A percentile compares a stretch with the other conserved stretches of the same genome.
These are phyloP conservation scores for Leptopilina myrica DNA, from an alignment of 2,888 invertebrate genomes.

Conservation along the genomic window DNA sequence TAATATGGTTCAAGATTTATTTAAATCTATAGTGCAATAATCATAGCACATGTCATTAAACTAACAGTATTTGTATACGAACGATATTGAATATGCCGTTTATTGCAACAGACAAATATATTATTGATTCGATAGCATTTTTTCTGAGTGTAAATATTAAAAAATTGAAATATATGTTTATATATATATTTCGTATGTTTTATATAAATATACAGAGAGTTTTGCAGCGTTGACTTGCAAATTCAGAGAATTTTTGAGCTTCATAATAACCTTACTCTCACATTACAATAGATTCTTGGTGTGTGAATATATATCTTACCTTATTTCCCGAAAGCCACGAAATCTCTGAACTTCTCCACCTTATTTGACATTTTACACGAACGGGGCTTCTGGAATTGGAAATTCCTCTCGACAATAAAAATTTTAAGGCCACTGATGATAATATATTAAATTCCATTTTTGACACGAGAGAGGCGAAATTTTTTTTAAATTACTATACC, in stretches of 20 bases:
- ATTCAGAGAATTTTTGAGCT: not conserved
- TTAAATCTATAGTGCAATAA: no score
- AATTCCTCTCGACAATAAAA: not conserved
- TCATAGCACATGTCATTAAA: no score
- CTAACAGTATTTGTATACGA: no score
- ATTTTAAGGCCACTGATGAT: not conserved
- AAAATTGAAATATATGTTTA: not conserved
- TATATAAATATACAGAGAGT: not conserved
- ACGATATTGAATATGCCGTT: no score
- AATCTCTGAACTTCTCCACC: not conserved
- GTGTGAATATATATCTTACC: not conserved
- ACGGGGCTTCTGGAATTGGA: not conserved
- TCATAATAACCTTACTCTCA: conserved; percentile 19
- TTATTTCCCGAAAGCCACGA: conserved; percentile 19
- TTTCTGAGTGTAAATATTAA: no score
- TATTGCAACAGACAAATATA: no score
- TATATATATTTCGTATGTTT: not conserved
- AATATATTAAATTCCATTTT: not conserved
- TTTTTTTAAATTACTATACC: no score
- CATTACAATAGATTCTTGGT: conserved; percentile 17
- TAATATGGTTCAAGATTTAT: no score
- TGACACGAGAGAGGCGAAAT: no score
- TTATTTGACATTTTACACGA: not conserved
- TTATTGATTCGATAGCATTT: no score
- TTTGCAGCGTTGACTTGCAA: conserved; percentile 18